A percentile compares a stretch with the other conserved stretches of the same genome.
Conservation (phyloP, 1,140 invertebrate genomes). For the Heliothis virescens region DNA sequence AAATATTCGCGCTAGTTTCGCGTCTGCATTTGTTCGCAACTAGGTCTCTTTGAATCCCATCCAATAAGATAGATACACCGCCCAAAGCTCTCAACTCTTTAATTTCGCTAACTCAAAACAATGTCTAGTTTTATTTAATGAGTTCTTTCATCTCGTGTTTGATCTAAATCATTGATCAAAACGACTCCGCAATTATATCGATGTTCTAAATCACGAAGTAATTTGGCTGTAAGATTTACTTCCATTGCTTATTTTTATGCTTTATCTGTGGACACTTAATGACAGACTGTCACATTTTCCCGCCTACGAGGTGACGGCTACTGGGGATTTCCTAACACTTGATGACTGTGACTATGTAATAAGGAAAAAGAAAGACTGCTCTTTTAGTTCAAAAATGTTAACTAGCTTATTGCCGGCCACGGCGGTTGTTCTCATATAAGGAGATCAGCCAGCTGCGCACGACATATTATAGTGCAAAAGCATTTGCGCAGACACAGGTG, state of each 20-base stretch:
- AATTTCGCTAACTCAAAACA: conserved; percentile 41
- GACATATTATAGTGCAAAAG: no score
- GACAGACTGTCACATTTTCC: conserved; percentile 49
- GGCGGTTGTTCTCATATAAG: no score
- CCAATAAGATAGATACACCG: conserved; percentile 59
- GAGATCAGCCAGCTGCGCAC: no score
- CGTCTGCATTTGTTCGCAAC: conserved; percentile 57
- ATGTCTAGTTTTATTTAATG: conserved; percentile 36
- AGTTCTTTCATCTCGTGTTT: conserved; percentile 39
- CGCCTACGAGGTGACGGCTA: conserved; percentile 16
- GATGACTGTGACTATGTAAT: neutral
- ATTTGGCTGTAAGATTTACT: conserved; percentile 35
- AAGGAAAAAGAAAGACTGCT: conserved; percentile 7
- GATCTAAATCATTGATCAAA: conserved; percentile 43
- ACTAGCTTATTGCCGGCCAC: no score
- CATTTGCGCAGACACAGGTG: no score
- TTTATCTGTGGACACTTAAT: conserved; percentile 33
- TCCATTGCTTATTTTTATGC: conserved; percentile 3
- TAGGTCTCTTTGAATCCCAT: conserved; percentile 66
- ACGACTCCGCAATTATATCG: conserved; percentile 19
- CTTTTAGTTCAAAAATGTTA: neutral
- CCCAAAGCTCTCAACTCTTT: conserved; percentile 12
- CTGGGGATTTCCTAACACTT: neutral
- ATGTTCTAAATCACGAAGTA: conserved; percentile 17
- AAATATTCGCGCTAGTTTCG: conserved; percentile 70